Evolutionary conservation across 2,888 invertebrate species (phyloP), one percentile per base, ranked within the genome.

Genomic region (Leptopterna dolabrata): DNA sequence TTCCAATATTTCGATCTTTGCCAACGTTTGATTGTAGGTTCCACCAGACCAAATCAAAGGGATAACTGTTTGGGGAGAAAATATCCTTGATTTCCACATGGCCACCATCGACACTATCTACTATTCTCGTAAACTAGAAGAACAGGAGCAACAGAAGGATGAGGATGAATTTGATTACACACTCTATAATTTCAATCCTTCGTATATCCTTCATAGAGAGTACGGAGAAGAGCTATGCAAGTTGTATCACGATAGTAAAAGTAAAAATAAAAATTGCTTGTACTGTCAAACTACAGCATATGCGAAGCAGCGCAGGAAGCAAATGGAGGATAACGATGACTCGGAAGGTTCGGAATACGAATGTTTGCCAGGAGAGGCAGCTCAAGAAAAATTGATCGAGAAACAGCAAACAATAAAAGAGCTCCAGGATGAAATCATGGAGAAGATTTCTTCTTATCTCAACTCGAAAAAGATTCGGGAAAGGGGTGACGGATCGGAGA

Each of bases 11-110:
- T n/a, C n/a, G n/a, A n/a, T n/a, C n/a, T n/a, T n/a, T n/a, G 7
- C 36, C 36, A 36, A 36, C 36, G 36, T 36, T 55, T 55, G 6
- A 19, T n/a, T 55, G 51, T 16, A 86, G 86, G 55, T 87, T 14
- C 29, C 87, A 7, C 80, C 87, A 7, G 70, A 63, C 19, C 73
- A 80, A 43, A 41, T 87, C 19, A 80, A 36, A 63, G 87, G 87
- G n/a, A 43, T 87, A n/a, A 81, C 87, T 9, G 81, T 87, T 81
- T 87, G 73, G 63, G 87, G 87, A 7, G 87, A 87, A 55, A 78
- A 45, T 47, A 80, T 81, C 45, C 36, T 87, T 19, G 87, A 87
- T 30, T 70, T 80, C 41, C 73, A 87, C 0, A 87, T 87, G 87
- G 70, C 87, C 0, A 55, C 45, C 16, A 70, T 87, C 14, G 55